Evolutionary conservation across 2,113 vertebrate genomes (phyloP).

Genomic region (Eclectus roratus): DNA sequence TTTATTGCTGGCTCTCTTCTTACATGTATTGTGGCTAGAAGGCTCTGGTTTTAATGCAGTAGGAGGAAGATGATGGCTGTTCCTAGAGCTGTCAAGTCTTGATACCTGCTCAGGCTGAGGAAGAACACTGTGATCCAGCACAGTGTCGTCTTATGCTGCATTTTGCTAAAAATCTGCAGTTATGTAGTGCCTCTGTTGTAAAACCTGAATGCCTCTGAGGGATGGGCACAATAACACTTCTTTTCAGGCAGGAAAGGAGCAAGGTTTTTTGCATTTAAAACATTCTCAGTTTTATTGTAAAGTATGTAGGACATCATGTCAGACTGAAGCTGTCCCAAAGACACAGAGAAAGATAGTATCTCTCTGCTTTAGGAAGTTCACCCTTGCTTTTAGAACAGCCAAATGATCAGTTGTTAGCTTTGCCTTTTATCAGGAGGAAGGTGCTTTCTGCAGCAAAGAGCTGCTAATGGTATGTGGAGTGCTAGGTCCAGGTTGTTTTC

Average conservation of each 20-base stretch:
- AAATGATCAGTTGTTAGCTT: not conserved
- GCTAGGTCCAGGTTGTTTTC: not conserved
- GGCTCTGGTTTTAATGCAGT: not conserved
- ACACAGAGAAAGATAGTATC: rapidly evolving
- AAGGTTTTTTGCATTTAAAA: not conserved
- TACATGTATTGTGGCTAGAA: not conserved
- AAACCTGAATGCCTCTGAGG: not conserved
- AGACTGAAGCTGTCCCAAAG: not conserved
- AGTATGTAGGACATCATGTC: not conserved
- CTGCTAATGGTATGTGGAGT: not conserved
- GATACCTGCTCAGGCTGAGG: not conserved
- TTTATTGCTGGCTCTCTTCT: not conserved
- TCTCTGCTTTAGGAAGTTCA: not conserved
- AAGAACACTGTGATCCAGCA: not conserved
- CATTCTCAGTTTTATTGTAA: not conserved
- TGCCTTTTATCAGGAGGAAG: not conserved
- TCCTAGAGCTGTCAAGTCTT: not conserved
- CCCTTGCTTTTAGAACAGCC: not conserved
- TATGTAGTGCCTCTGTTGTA: not conserved
- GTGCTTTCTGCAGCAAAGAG: not conserved
- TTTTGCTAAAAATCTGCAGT: not conserved
- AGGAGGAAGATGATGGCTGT: not conserved
- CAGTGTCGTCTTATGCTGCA: not conserved
- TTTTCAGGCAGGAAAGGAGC: not conserved
- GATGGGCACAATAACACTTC: not conserved